Evolutionary conservation across 2,797 vertebrate genomes (phyloP).

Genomic region (Crenuchus spilurus): DNA sequence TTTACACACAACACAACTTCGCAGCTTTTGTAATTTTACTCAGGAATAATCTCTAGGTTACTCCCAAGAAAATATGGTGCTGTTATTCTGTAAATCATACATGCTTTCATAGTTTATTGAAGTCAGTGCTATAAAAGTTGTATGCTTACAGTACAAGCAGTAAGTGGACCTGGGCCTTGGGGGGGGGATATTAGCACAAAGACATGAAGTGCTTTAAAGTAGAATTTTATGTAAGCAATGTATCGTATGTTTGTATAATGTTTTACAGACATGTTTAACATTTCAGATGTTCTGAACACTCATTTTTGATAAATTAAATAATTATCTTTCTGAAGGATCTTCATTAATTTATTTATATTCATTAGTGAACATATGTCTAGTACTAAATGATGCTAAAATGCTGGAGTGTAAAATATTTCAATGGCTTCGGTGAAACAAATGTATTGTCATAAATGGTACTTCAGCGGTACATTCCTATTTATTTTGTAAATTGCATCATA

Average conservation of each 20-base stretch:
- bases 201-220: neutral
- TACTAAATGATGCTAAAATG: neutral
- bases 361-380: neutral
- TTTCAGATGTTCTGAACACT: neutral
- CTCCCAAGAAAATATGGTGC: neutral
- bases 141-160: neutral
- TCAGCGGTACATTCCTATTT: no score
- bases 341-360: neutral
- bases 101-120: neutral
- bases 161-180: no score
- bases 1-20: neutral
- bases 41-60: neutral
- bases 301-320: neutral
- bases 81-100: slow-evolving; percentile 1
- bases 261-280: neutral
- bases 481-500: neutral
- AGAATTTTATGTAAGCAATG: neutral
- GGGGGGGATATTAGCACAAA: neutral
- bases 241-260: neutral
- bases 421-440: neutral
- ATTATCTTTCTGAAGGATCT: neutral
- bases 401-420: neutral
- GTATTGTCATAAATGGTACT: neutral
- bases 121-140: neutral
- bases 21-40: neutral